A percentile compares a stretch with the other conserved stretches of the same genome.
Conservation (phyloP, 2,797 vertebrate species). For the Acrossocheilus wenchowensis region DNA sequence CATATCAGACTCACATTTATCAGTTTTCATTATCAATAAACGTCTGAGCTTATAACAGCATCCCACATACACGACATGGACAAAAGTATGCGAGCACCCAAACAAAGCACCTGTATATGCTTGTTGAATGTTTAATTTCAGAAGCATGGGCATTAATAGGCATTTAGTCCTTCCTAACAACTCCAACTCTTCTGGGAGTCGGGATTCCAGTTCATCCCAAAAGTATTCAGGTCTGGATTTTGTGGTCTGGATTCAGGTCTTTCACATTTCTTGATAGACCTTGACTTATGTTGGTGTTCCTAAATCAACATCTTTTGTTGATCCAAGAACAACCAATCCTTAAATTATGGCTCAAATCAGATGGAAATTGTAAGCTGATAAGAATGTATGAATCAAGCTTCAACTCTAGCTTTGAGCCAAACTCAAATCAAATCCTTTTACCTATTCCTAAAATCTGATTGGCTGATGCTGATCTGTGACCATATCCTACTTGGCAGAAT, state of each 20-base stretch:
- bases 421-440: neutral
- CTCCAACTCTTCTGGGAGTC: neutral
- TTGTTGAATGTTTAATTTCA: neutral
- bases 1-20: constrained; percentile 47
- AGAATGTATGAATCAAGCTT: neutral
- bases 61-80: neutral
- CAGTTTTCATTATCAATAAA: constrained; percentile 10
- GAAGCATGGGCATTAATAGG: neutral
- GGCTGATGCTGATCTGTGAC: neutral
- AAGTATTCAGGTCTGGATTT: neutral
- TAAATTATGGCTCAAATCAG: no score
- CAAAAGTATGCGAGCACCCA: neutral
- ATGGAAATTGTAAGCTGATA: neutral
- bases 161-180: fast-evolving
- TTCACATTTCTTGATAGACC: neutral
- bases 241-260: neutral
- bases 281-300: neutral
- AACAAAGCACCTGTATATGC: fast-evolving
- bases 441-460: neutral
- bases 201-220: neutral
- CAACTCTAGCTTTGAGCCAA: neutral
- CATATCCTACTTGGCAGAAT: neutral
- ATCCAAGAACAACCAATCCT: neutral
- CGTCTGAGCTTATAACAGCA: neutral
- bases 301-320: neutral